A percentile compares a stretch with the other conserved stretches of the same genome.
Conservation (phyloP, 1,140 invertebrate genomes). For the Neelides sp. region DNA sequence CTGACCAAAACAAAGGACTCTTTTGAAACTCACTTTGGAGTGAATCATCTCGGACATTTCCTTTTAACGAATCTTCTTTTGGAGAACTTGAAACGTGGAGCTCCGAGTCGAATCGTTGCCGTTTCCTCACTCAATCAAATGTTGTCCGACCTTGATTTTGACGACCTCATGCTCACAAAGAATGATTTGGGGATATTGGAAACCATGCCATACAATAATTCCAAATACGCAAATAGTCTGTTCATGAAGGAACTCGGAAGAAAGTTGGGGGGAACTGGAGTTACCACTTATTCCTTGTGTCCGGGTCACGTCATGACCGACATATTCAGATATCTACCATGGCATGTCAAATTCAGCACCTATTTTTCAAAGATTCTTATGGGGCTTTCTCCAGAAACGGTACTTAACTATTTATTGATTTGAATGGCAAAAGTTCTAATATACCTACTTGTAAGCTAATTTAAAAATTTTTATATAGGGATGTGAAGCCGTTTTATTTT, state of each 20-base stretch:
- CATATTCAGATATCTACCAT: slow-evolving; percentile 36
- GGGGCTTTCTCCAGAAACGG: slow-evolving; percentile 30
- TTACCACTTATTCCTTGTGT: slow-evolving; percentile 11
- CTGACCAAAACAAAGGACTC: slow-evolving; percentile 62
- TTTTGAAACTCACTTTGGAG: slow-evolving; percentile 67
- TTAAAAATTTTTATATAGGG: slow-evolving; percentile 31
- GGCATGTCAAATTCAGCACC: slow-evolving; percentile 28
- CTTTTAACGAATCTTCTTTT: slow-evolving; percentile 50
- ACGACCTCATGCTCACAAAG: slow-evolving; percentile 35
- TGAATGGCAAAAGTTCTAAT: background rate
- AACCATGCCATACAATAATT: slow-evolving; percentile 37
- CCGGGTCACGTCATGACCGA: slow-evolving; percentile 39
- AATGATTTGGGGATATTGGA: slow-evolving; percentile 23
- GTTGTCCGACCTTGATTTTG: slow-evolving; percentile 38
- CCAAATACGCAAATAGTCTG: slow-evolving; percentile 36
- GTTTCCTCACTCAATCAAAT: slow-evolving; percentile 34
- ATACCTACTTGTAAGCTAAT: background rate
- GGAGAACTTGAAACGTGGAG: background rate
- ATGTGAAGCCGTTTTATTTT: slow-evolving; percentile 36
- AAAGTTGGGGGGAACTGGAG: slow-evolving; percentile 31
- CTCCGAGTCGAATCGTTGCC: slow-evolving; percentile 28
- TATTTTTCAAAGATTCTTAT: slow-evolving; percentile 23
- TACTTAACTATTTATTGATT: background rate
- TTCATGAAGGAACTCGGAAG: slow-evolving; percentile 34
- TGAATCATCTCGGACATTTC: slow-evolving; percentile 73